These are phyloP conservation scores for Chlorops oryzae DNA, from an alignment of 1,140 invertebrate genomes.

Conservation along the genomic window DNA sequence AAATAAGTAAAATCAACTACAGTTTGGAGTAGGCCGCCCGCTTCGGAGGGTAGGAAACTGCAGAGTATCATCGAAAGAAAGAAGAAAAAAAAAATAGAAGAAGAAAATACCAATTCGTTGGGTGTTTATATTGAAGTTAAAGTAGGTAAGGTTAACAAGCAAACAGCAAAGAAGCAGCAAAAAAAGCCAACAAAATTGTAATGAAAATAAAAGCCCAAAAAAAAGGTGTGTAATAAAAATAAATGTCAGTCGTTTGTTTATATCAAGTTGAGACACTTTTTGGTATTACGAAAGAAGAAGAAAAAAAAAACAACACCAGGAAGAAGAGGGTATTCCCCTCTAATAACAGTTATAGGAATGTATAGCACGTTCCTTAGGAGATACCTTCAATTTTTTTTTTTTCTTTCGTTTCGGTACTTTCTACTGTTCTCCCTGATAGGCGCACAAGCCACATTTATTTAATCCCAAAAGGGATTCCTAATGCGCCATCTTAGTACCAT, in stretches of 20 bases:
- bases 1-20: constrained; percentile 46
- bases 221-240: constrained; percentile 48
- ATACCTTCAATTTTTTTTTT: too few species aligned
- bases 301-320: too few species aligned
- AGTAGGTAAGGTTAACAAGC: not conserved
- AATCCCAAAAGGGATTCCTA: constrained; percentile 7
- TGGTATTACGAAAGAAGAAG: too few species aligned
- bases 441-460: constrained; percentile 17
- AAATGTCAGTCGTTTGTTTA: constrained; percentile 48
- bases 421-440: too few species aligned
- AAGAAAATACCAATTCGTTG: too few species aligned
- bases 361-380: too few species aligned
- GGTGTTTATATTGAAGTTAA: too few species aligned
- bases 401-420: too few species aligned
- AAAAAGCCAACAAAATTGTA: not conserved
- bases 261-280: constrained; percentile 29
- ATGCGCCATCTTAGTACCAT: too few species aligned
- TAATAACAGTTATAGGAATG: too few species aligned
- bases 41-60: constrained; percentile 1
- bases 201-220: constrained; percentile 12
- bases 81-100: too few species aligned
- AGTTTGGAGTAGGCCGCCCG: not conserved
- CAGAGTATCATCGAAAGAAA: not conserved
- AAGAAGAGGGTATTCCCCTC: too few species aligned
- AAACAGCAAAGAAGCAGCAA: not conserved